Evolutionary conservation across 2,113 vertebrate genomes (phyloP), one percentile per base, ranked within the genome.

Genomic region (Crotalus helleri): DNA sequence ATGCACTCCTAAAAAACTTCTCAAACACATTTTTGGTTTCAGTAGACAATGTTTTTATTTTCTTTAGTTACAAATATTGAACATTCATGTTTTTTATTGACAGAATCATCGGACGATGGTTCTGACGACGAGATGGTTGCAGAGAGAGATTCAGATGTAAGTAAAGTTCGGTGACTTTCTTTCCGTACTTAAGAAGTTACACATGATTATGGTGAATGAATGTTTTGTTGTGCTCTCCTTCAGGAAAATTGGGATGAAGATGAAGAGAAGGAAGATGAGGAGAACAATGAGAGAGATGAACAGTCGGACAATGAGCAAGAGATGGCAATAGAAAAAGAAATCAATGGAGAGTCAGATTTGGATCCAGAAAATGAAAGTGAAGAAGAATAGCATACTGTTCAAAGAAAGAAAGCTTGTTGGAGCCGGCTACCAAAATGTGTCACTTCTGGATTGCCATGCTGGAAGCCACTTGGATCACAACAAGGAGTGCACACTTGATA

Each of bases 301-400:
- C 95, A 96, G 74, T 93, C 95, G 57, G 98, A 98, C 0, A 96
- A 97, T 13, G 98, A 98, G 33, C 96, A 97, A 95, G 97, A 98
- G 3, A 97, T 94, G 96, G 97, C 97, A 93, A 98, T 97, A 94
- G 98, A 99, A 94, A 98, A 98, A 94, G 99, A 99, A 97, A 97
- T 98, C 2, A 99, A 99, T 49, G 99, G 99, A 19, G 99, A 99
- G 94, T 99, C 99, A 59, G 99, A 99, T 95, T 98, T 98, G 97
- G 99, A 99, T 89, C 98, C 98, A 24, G 99, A 98, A 89, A 99
- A 99, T 3, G 99, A 99, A 97, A 99, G 99, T 61, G 99, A 99
- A 97, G 99, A 99, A 96, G 99, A 99, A 96, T 99, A 97, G 98
- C 93, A 91, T 6, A 29, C 64, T 81, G 90, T 0, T 1, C 49